phyloP scores from a whole-genome alignment of 2,888 invertebrate species.

The Hypena proboscidalis region DNA sequence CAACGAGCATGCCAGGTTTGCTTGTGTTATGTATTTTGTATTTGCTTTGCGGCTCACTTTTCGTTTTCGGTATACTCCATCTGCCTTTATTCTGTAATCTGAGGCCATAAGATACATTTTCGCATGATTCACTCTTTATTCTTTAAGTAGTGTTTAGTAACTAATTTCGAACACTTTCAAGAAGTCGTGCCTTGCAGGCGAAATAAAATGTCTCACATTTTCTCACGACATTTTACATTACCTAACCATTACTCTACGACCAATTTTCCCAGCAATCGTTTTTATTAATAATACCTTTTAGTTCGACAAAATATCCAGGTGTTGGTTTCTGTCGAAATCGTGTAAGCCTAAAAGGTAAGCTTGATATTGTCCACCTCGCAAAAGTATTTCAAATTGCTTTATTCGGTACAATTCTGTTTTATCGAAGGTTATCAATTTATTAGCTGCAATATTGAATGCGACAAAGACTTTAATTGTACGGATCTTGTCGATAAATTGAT shows the following conservation, averaged over 20 bases:
- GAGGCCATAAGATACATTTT: too few relatives aligned
- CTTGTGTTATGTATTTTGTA: too few relatives aligned
- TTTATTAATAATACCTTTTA: constrained; percentile 21
- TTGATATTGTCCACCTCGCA: constrained; percentile 21
- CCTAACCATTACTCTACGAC: not conserved
- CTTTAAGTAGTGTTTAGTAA: too few relatives aligned
- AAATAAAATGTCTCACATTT: too few relatives aligned
- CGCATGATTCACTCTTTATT: too few relatives aligned
- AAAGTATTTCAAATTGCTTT: constrained; percentile 37
- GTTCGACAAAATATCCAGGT: constrained; percentile 31
- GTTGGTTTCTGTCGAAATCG: constrained; percentile 30
- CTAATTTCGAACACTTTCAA: too few relatives aligned
- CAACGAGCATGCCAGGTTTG: too few relatives aligned
- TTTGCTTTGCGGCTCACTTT: too few relatives aligned
- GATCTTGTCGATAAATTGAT: not conserved
- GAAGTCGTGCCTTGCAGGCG: too few relatives aligned
- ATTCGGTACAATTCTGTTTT: constrained; percentile 25
- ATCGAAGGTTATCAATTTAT: constrained; percentile 19
- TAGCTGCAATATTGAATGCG: not conserved
- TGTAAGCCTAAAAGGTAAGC: constrained; percentile 28
- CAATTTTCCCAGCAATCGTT: not conserved
- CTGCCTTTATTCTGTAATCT: too few relatives aligned
- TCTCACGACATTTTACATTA: too few relatives aligned
- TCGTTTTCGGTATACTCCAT: too few relatives aligned
- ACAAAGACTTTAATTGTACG: not conserved